Base-by-base conservation (phyloP, 2,113 vertebrate species). In the Regulus satrapa region DNA sequence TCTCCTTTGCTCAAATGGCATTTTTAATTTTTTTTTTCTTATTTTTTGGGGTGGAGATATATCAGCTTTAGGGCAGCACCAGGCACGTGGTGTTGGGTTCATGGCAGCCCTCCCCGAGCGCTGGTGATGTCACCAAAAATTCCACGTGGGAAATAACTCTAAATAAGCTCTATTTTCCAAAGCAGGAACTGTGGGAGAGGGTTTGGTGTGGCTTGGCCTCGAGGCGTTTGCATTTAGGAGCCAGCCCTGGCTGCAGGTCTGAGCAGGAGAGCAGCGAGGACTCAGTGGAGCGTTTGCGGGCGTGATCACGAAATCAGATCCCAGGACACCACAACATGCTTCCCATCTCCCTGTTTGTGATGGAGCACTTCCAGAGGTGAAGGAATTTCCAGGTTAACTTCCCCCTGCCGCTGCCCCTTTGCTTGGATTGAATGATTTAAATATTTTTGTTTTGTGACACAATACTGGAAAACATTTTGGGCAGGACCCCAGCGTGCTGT, bases 311-410 rank as follows among this genome's bases (percentile, higher is more conserved):
- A 28, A 41, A 63, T 10, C 74, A 77, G 46, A 51, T 51, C 36
- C 52, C 86, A 89, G 62, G 69, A n/a, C 59, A 52, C 36, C 55
- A 79, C 24, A 41, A 51, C 32, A 12, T 4, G 6, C 78, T 89
- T 69, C 29, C 26, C 34, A 26, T 51, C 46, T 28, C 74, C 55
- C 38, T 95, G n/a, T 94, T 96, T 96, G 80, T 45, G 40, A 79
- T 94, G 89, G 69, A 96, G 36, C 28, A 41, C 16, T 71, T 94
- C 91, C 95, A 96, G 85, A 82, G 80, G 45, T 17, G n/a, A 87
- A 91, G 52, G 80, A 75, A 95, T 90, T 83, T 19, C 15, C 18
- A 88, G 72, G 55, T 78, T 81, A 75, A 49, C 34, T 68, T 67
- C 40, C 40, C 61, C 24, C 20, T 29, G 3, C 5, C 1, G 2